A percentile compares a stretch with the other conserved stretches of the same genome.
These are phyloP conservation scores for Lottia scabra DNA, from an alignment of 2,888 invertebrate species.

Conservation along the genomic window DNA sequence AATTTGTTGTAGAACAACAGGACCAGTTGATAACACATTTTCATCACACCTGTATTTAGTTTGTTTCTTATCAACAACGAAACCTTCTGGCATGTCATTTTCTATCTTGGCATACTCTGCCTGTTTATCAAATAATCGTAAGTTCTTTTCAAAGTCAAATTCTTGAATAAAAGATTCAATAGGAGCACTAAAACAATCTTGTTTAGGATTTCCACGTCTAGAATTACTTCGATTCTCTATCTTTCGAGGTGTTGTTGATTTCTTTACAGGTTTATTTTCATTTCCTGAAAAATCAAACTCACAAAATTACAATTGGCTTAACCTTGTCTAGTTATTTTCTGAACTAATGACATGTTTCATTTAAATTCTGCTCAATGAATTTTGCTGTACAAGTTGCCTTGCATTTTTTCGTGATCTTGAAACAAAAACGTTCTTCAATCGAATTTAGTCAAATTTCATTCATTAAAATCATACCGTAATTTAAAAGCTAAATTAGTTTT, in stretches of 20 bases:
- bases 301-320: no score
- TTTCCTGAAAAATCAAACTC: conserved; percentile 20
- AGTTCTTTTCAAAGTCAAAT: conserved; percentile 95
- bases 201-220: conserved; percentile 71
- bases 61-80: conserved; percentile 46
- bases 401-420: no score
- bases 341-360: no score
- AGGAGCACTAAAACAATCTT: conserved; percentile 83
- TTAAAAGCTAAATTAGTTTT: no score
- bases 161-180: conserved; percentile 78
- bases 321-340: no score
- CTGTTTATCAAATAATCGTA: conserved; percentile 89
- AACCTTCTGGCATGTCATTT: conserved; percentile 48
- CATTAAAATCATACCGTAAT: no score
- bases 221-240: conserved; percentile 69
- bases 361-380: no score
- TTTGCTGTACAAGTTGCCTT: no score
- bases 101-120: conserved; percentile 83
- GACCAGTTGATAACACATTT: conserved; percentile 80
- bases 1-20: conserved; percentile 79
- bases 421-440: no score
- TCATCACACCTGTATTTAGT: conserved; percentile 85
- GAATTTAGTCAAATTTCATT: no score
- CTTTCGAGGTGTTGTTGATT: conserved; percentile 69
- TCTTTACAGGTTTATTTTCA: conserved; percentile 22